Conservation (phyloP, 2,888 invertebrate species). For the Calameuta pallipes region DNA sequence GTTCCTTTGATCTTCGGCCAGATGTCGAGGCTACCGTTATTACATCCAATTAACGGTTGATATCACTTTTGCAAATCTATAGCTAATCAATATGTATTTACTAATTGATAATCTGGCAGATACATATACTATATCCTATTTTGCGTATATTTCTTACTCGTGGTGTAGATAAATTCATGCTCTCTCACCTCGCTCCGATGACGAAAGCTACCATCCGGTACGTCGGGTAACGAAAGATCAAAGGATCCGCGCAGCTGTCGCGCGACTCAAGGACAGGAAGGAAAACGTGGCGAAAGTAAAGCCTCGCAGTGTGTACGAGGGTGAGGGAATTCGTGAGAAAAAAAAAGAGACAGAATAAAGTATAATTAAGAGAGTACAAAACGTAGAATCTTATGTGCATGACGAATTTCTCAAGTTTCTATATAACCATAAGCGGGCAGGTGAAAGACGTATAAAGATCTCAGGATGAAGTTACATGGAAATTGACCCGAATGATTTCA, state of each 20-base stretch:
- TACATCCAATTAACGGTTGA: not conserved
- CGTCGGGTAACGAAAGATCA: not conserved
- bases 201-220: not conserved
- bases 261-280: conserved; percentile 9
- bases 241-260: conserved; percentile 26
- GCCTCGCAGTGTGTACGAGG: not conserved
- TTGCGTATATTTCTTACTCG: not conserved
- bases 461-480: not conserved
- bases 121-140: not conserved
- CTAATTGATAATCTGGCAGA: not conserved
- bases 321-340: not conserved
- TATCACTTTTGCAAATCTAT: not conserved
- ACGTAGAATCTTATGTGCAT: not conserved
- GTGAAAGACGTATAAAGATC: not conserved
- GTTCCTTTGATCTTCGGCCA: not conserved
- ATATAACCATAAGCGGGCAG: not conserved
- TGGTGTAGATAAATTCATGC: not conserved
- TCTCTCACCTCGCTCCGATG: not conserved
- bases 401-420: not conserved
- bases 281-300: conserved; percentile 12
- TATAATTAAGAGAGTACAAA: not conserved
- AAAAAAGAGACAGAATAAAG: not conserved
- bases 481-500: not conserved
- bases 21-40: not conserved
- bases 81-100: not conserved